Evolutionary conservation across 1,140 invertebrate genomes (phyloP).

Genomic region (Pseudomyrmex sp.): DNA sequence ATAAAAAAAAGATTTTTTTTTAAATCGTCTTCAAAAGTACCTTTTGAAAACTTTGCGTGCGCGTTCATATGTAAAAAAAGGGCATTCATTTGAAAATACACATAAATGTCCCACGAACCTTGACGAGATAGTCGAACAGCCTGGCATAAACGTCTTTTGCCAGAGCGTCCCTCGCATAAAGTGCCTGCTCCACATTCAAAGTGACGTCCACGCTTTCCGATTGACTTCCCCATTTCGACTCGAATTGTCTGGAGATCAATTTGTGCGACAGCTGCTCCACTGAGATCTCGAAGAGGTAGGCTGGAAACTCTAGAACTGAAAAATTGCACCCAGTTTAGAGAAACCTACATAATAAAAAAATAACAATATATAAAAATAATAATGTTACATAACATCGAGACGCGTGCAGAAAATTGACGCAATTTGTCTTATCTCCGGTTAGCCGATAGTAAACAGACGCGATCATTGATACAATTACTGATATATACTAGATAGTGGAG

Average conservation of each 20-base stretch:
- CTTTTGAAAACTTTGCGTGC: background rate
- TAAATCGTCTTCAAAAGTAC: background rate
- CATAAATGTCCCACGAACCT: slow-evolving; percentile 81
- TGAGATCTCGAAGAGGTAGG: slow-evolving; percentile 88
- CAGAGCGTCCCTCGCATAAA: slow-evolving; percentile 89
- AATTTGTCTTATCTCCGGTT: no score
- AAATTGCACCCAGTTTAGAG: slow-evolving; percentile 27
- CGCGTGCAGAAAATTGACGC: no score
- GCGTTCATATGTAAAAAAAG: background rate
- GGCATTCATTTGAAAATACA: background rate
- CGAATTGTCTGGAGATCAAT: slow-evolving; percentile 89
- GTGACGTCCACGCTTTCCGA: slow-evolving; percentile 90
- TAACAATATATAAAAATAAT: slow-evolving; percentile 6
- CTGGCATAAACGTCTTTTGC: slow-evolving; percentile 90
- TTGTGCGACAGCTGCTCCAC: slow-evolving; percentile 87
- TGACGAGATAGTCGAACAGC: slow-evolving; percentile 90
- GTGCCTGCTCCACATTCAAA: slow-evolving; percentile 89
- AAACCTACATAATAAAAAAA: background rate
- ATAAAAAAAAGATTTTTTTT: no score
- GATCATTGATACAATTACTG: no score
- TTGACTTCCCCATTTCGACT: slow-evolving; percentile 91
- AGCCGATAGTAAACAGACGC: no score
- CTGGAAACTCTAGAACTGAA: slow-evolving; percentile 89
- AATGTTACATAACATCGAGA: background rate
- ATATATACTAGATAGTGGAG: no score